Evolutionary conservation across 2,888 invertebrate species (phyloP).

Genomic region (Cerastis rubricosa): DNA sequence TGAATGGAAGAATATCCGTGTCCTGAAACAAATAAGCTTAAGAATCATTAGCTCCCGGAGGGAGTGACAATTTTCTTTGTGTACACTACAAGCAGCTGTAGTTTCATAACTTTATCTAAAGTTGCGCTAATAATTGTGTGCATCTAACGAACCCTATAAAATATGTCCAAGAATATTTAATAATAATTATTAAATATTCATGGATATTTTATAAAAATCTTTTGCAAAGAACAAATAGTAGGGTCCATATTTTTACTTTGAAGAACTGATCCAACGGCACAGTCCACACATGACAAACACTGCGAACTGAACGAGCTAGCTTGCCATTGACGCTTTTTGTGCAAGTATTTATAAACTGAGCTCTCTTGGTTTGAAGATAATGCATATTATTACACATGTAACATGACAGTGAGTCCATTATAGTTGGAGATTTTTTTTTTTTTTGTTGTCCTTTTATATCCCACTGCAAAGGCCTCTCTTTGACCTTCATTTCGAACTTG

Average conservation of each 20-base stretch:
- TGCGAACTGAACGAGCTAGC: conserved; percentile 17
- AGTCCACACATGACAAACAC: conserved; percentile 44
- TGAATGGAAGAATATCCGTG: too few species aligned
- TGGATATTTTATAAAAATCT: too few species aligned
- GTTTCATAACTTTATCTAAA: neutral
- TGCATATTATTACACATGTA: conserved; percentile 10
- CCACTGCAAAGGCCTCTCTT: too few species aligned
- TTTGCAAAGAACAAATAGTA: conserved; percentile 34
- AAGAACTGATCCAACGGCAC: conserved; percentile 14
- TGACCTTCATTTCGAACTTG: too few species aligned
- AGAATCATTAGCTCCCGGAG: too few species aligned
- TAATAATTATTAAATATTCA: too few species aligned
- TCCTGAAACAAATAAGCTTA: too few species aligned
- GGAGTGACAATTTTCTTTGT: too few species aligned
- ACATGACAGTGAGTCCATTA: too few species aligned
- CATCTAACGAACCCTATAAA: neutral
- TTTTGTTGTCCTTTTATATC: too few species aligned
- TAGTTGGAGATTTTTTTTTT: too few species aligned
- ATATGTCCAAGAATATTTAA: neutral
- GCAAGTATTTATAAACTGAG: conserved; percentile 23
- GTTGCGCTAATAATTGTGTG: too few species aligned
- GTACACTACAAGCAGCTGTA: neutral
- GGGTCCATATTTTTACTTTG: conserved; percentile 34
- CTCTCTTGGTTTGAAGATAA: neutral
- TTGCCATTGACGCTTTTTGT: conserved; percentile 29